Percentiles rank a stretch among this genome's conserved stretches.
Conservation (phyloP, 2,888 invertebrate species). For the Drosophila ezoana region DNA sequence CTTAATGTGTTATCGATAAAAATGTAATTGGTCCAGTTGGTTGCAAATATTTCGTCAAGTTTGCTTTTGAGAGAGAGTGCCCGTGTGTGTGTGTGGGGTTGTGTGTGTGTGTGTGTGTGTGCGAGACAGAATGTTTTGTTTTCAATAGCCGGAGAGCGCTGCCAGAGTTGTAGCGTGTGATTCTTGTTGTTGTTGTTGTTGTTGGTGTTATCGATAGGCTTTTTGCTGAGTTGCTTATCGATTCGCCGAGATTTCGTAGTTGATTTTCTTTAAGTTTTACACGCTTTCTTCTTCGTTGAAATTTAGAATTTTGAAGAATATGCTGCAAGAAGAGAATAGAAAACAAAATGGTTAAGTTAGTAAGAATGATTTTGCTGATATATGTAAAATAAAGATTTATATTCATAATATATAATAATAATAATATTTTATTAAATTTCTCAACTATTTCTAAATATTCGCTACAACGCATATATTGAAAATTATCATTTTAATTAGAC, state of each 20-base stretch:
- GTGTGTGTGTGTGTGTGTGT: slow-evolving; percentile 34
- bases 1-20: slow-evolving; percentile 58
- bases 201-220: slow-evolving; percentile 46
- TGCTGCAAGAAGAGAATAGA: slow-evolving; percentile 54
- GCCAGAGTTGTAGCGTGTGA: slow-evolving; percentile 75
- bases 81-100: slow-evolving; percentile 10
- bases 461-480: too few species aligned
- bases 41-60: slow-evolving; percentile 60
- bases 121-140: slow-evolving; percentile 24
- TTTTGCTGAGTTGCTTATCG: slow-evolving; percentile 56
- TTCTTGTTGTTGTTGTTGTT: slow-evolving; percentile 41
- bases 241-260: slow-evolving; percentile 66
- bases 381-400: too few species aligned
- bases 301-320: slow-evolving; percentile 81
- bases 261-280: slow-evolving; percentile 68
- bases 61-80: slow-evolving; percentile 38
- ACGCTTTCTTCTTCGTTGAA: slow-evolving; percentile 76
- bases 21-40: slow-evolving; percentile 74
- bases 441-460: too few species aligned
- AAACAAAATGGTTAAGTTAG: not conserved
- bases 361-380: too few species aligned
- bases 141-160: slow-evolving; percentile 70
- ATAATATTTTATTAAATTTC: too few species aligned
- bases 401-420: too few species aligned
- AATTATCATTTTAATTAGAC: too few species aligned